These are phyloP conservation scores for Pseudomyrmex cubaensis DNA, from an alignment of 1,140 invertebrate genomes.

Conservation along the genomic window DNA sequence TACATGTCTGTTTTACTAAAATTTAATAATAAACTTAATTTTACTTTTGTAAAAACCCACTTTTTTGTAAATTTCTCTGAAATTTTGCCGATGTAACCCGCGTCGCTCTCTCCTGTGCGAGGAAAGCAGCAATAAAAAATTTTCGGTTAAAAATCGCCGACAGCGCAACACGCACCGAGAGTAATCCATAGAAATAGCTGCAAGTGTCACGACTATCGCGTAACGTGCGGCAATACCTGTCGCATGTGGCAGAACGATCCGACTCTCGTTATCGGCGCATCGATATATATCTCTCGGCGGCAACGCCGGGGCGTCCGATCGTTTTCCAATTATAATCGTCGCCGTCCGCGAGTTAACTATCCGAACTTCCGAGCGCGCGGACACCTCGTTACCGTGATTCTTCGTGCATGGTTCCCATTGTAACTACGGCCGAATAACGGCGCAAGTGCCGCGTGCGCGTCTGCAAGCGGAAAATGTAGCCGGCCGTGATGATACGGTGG, in stretches of 20 bases:
- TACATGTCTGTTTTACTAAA: slow-evolving; percentile 8
- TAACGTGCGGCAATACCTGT: slow-evolving; percentile 50
- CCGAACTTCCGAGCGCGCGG: slow-evolving; percentile 53
- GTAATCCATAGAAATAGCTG: slow-evolving; percentile 47
- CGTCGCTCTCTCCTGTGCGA: neutral
- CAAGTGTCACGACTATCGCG: slow-evolving; percentile 55
- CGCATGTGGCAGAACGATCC: slow-evolving; percentile 31
- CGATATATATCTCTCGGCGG: slow-evolving; percentile 51
- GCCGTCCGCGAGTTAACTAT: slow-evolving; percentile 50
- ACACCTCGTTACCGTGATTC: slow-evolving; percentile 72
- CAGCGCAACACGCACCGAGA: neutral
- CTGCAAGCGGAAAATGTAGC: slow-evolving; percentile 27
- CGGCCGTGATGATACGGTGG: neutral
- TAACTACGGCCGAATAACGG: slow-evolving; percentile 58
- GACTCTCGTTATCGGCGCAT: slow-evolving; percentile 62
- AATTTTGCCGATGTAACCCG: neutral
- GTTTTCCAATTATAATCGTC: slow-evolving; percentile 65
- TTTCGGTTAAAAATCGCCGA: slow-evolving; percentile 24
- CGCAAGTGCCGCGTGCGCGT: slow-evolving; percentile 13
- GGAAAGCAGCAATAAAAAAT: slow-evolving; percentile 38
- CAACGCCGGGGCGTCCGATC: slow-evolving; percentile 10
- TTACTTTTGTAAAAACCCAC: neutral
- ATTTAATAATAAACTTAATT: slow-evolving; percentile 26
- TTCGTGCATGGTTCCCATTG: slow-evolving; percentile 67
- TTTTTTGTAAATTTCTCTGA: neutral